A percentile compares a stretch with the other conserved stretches of the same genome.
These are phyloP conservation scores for Drosophila sucinea DNA, from an alignment of 1,140 invertebrate genomes.

Conservation along the genomic window DNA sequence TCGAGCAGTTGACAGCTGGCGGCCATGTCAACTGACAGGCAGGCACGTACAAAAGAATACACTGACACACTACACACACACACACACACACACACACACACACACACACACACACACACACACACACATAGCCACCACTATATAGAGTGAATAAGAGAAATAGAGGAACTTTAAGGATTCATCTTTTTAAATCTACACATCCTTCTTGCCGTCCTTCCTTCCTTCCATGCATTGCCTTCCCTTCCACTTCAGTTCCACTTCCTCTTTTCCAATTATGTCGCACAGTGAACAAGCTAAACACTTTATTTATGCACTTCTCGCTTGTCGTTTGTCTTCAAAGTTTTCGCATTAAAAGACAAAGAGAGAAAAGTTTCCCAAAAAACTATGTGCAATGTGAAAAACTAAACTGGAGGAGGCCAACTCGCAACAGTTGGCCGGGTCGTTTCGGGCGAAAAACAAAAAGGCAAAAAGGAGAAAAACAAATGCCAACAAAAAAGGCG, in stretches of 20 bases:
- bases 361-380: slow-evolving; percentile 49
- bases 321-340: slow-evolving; percentile 71
- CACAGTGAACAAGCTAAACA: slow-evolving; percentile 67
- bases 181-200: slow-evolving; percentile 31
- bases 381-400: slow-evolving; percentile 65
- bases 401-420: slow-evolving; percentile 8
- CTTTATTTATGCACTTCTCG: slow-evolving; percentile 69
- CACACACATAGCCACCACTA: neutral
- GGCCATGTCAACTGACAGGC: slow-evolving; percentile 41
- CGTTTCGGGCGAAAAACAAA: neutral
- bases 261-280: slow-evolving; percentile 62
- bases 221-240: neutral
- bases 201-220: slow-evolving; percentile 26
- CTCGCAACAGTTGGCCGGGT: slow-evolving; percentile 7
- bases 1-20: slow-evolving; percentile 55
- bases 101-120: slow-evolving; percentile 1
- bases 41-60: slow-evolving; percentile 25
- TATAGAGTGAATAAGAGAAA: neutral
- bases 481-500: no score
- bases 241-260: neutral
- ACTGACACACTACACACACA: slow-evolving; percentile 43
- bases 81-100: slow-evolving; percentile 7
- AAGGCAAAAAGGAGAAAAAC: neutral
- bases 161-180: slow-evolving; percentile 20
- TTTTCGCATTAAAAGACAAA: slow-evolving; percentile 71